Evolutionary conservation across 2,113 vertebrate genomes (phyloP).

Genomic region (Urocolius indicus): DNA sequence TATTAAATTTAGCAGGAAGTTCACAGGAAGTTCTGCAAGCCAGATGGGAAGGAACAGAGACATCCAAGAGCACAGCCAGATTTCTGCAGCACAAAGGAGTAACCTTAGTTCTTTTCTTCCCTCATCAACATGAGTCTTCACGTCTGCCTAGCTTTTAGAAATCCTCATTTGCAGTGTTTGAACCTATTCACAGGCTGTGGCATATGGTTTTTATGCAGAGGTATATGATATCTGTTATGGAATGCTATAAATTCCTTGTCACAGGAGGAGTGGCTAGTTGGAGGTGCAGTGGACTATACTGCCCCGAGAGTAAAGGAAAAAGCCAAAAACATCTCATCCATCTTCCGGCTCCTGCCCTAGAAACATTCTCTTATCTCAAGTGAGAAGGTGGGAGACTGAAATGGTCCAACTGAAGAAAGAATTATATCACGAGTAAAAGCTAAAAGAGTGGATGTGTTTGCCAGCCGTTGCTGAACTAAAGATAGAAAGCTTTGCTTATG

Average conservation of each 20-base stretch:
- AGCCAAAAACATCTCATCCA: background rate
- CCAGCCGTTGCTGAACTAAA: slow-evolving; percentile 36
- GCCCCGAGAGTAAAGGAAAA: background rate
- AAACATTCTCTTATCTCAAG: background rate
- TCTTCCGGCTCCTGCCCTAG: background rate
- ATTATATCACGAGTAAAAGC: background rate
- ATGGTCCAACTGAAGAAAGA: background rate
- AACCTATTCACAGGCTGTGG: background rate
- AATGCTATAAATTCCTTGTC: background rate
- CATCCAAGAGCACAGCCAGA: background rate
- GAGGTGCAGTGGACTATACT: background rate
- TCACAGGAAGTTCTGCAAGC: background rate
- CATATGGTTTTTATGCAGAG: background rate
- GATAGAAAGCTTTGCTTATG: slow-evolving; percentile 33
- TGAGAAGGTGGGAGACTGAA: background rate
- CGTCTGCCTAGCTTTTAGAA: background rate
- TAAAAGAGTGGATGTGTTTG: background rate
- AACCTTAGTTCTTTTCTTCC: background rate
- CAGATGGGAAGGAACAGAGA: background rate
- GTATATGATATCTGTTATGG: background rate
- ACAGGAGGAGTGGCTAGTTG: background rate
- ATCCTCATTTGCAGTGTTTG: background rate
- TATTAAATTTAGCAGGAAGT: background rate
- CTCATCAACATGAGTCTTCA: background rate
- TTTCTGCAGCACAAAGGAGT: background rate